Base-by-base conservation (phyloP, 2,888 invertebrate species). In the Leptinotarsa peninsularis region DNA sequence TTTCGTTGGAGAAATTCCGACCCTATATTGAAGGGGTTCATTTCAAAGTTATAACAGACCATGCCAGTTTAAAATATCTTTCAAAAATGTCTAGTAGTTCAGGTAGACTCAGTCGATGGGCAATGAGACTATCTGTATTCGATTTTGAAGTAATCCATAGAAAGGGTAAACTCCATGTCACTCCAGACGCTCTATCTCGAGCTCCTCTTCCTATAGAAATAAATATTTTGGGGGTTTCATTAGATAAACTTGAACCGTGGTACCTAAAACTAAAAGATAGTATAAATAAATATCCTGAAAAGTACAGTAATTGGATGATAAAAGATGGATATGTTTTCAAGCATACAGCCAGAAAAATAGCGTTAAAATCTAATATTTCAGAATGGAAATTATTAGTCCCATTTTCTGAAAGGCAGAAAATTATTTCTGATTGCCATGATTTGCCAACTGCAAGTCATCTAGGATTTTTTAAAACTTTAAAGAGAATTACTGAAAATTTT, bases 71-170 rank as follows among this genome's bases (percentile, higher is more conserved):
- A 52, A n/a, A 33, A 33, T 33, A 33, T 33, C 7, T 33, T 33
- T 33, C 33, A 33, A 33, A 7, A 33, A 33, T 33, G n/a, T 52
- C 52, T n/a, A n/a, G 52, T 52, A 52, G 52, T 52, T 52, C n/a
- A n/a, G 52, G 52, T n/a, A 52, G 52, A n/a, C 52, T 52, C 52
- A n/a, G 52, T 66, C 49, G 58, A 33, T 71, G 71, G 71, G 52
- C 71, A 10, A 54, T 63, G 23, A 49, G 66, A 21, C 49, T 80
- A 27, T 70, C 77, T 27, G 71, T 74, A 43, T 79, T 71, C 66
- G 69, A 73, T 76, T 72, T 77, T 27, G 75, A 76, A 33, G 50
- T 79, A 7, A 23, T 77, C 33, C 79, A 78, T 67, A 49, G 75
- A 33, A 76, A 75, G 33, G 76, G 78, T n/a, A 71, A 60, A 33